phyloP scores from a whole-genome alignment of 2,797 vertebrate species.

The Phoeniculus purpureus region DNA sequence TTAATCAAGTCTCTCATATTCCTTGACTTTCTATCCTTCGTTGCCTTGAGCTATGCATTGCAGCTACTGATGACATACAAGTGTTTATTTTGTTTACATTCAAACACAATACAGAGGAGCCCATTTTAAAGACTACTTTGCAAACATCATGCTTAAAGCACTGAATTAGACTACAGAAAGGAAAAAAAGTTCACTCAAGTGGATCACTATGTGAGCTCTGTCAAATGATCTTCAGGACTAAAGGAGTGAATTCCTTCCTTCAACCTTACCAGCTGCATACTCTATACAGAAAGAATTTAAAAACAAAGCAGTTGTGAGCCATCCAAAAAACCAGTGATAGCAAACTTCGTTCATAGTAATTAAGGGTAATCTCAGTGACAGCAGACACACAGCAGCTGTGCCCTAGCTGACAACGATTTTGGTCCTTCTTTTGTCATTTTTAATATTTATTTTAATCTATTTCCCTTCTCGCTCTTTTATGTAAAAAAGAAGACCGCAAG shows the following conservation, averaged over 20 bases:
- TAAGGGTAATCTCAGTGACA: constrained; percentile 30
- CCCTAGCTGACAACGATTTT: constrained; percentile 47
- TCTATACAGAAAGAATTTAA: constrained; percentile 25
- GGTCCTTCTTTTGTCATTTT: constrained; percentile 47
- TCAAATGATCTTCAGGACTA: constrained; percentile 2
- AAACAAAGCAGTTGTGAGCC: constrained; percentile 51
- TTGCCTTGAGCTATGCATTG: constrained; percentile 68
- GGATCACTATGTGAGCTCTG: constrained; percentile 1
- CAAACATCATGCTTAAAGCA: constrained; percentile 65
- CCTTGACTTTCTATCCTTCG: constrained; percentile 69
- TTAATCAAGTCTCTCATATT: constrained; percentile 74
- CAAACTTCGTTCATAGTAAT: constrained; percentile 64
- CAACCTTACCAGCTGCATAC: constrained; percentile 38
- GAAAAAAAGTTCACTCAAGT: background rate
- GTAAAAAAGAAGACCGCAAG: background rate
- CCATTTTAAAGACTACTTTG: constrained; percentile 63
- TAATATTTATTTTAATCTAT: constrained; percentile 47
- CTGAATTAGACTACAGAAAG: background rate
- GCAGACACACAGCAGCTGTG: constrained; percentile 55
- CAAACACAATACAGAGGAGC: constrained; percentile 64
- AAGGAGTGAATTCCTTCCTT: background rate
- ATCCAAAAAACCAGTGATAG: constrained; percentile 49
- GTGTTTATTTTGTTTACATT: constrained; percentile 75
- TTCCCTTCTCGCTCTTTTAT: background rate
- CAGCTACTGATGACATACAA: constrained; percentile 70